Conservation (phyloP, 2,888 invertebrate genomes). For the Nomada flava region DNA sequence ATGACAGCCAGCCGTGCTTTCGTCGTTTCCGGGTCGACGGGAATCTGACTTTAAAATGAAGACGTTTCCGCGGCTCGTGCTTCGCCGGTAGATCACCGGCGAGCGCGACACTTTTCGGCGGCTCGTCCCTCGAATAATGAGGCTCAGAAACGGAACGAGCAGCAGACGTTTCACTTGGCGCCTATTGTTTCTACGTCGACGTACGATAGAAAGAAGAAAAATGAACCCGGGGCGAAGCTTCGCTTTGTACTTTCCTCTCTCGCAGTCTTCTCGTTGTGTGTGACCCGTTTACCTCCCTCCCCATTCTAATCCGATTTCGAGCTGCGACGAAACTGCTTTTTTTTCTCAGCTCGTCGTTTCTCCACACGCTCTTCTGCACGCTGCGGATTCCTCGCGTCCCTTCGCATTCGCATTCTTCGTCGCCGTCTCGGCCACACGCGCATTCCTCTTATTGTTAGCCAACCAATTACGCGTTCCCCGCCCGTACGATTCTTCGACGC, state of each 20-base stretch:
- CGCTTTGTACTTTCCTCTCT: background rate
- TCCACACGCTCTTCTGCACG: constrained; percentile 1
- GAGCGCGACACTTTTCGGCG: constrained; percentile 39
- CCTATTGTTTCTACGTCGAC: constrained; percentile 48
- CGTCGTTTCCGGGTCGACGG: constrained; percentile 22
- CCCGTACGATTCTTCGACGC: background rate
- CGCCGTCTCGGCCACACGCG: constrained; percentile 47
- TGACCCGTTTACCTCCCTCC: constrained; percentile 5
- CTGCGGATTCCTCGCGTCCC: constrained; percentile 52
- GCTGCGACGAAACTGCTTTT: background rate
- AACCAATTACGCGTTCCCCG: constrained; percentile 59
- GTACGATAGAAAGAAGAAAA: constrained; percentile 2
- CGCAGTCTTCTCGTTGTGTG: background rate
- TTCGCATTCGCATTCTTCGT: constrained; percentile 64
- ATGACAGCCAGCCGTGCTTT: constrained; percentile 21
- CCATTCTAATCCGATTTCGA: constrained; percentile 30
- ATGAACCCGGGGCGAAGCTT: background rate
- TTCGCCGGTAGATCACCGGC: background rate
- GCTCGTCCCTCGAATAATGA: constrained; percentile 36
- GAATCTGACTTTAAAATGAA: constrained; percentile 61
- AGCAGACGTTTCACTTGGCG: constrained; percentile 27
- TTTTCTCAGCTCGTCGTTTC: constrained; percentile 1
- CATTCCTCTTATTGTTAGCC: constrained; percentile 65
- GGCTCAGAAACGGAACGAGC: constrained; percentile 11
- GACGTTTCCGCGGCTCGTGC: constrained; percentile 18